Conservation (phyloP, 2,113 vertebrate species). For the Phaethon lepturus region DNA sequence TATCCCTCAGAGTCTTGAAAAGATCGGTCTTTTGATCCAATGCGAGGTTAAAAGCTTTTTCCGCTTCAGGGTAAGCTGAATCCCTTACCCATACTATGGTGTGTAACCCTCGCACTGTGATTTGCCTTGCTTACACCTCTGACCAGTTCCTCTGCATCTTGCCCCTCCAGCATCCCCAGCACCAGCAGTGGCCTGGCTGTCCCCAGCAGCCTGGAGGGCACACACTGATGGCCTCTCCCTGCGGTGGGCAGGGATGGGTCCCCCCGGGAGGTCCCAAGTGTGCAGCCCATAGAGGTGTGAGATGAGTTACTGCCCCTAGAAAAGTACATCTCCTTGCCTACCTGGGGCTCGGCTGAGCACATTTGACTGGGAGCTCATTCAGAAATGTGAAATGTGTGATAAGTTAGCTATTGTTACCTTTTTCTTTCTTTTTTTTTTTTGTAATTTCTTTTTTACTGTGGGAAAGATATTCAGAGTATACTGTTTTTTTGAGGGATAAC, state of each 20-base stretch:
- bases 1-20: not conserved
- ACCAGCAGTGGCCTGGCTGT: not conserved
- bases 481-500: not conserved
- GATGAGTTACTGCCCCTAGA: accelerated
- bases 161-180: not conserved
- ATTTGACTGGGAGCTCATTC: not conserved
- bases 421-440: no score
- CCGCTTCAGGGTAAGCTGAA: not conserved
- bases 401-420: not conserved
- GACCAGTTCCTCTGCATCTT: not conserved
- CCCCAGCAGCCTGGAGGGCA: not conserved
- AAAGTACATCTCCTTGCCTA: not conserved
- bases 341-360: not conserved
- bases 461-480: not conserved
- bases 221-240: not conserved
- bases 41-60: not conserved
- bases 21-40: not conserved
- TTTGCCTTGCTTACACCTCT: not conserved
- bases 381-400: accelerated
- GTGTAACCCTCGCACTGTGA: not conserved
- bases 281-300: not conserved
- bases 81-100: accelerated
- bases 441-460: accelerated
- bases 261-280: accelerated
- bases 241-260: not conserved